Percentiles rank a stretch among this genome's conserved stretches.
These are phyloP conservation scores for Antheraea assamensis DNA, from an alignment of 2,888 invertebrate genomes.

Conservation along the genomic window DNA sequence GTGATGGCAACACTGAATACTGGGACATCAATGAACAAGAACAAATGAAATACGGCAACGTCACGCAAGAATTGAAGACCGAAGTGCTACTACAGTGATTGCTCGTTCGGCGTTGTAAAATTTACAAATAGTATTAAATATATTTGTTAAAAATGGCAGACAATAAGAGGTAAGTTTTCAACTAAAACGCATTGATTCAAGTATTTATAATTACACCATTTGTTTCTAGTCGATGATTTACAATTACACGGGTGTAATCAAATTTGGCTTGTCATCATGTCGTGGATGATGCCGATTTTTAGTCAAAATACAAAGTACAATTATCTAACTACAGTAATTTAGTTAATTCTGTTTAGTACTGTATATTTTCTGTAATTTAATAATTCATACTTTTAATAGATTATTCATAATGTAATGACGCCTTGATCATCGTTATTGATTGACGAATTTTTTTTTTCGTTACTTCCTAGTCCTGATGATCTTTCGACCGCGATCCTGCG, in stretches of 20 bases:
- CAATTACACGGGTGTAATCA: slow-evolving; percentile 52
- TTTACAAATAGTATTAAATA: slow-evolving; percentile 60
- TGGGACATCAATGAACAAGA: slow-evolving; percentile 48
- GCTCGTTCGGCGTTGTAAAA: slow-evolving; percentile 67
- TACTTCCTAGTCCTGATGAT: slow-evolving; percentile 87
- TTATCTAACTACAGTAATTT: background rate
- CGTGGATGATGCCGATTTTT: slow-evolving; percentile 39
- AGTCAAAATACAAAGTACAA: background rate
- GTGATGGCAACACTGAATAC: slow-evolving; percentile 52
- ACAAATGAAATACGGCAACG: slow-evolving; percentile 84
- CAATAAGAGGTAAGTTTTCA: slow-evolving; percentile 76
- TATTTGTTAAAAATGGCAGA: slow-evolving; percentile 78
- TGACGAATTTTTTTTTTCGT: slow-evolving; percentile 28
- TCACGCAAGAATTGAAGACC: slow-evolving; percentile 62
- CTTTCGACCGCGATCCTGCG: slow-evolving; percentile 99
- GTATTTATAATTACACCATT: background rate
- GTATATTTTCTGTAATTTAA: background rate
- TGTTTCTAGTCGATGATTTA: slow-evolving; percentile 32
- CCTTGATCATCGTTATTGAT: slow-evolving; percentile 21
- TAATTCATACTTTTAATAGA: background rate
- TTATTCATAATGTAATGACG: background rate
- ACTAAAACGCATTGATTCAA: background rate
- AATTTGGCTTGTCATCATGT: slow-evolving; percentile 83
- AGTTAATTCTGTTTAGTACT: background rate
- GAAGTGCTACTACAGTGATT: slow-evolving; percentile 60